Base-by-base conservation (phyloP, 2,113 vertebrate genomes). In the Laterallus jamaicensis region DNA sequence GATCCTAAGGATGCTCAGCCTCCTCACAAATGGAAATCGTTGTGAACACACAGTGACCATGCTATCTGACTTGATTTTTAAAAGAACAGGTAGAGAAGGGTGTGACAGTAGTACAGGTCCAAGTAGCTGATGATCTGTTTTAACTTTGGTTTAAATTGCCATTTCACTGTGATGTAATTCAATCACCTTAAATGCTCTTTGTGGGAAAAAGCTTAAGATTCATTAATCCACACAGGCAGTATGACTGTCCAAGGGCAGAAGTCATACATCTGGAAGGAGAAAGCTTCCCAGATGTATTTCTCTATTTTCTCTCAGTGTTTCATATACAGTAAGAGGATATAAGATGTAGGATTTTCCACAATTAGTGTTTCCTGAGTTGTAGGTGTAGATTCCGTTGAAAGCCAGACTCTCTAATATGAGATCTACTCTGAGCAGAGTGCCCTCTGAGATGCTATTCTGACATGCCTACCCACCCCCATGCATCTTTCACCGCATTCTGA, bases 21-120 rank as follows among this genome's bases (percentile, higher is more conserved):
- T 29, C n/a, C 25, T 29, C 37, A 6, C 5, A 3, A 50, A 6
- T n/a, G 1, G 0, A 3, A 50, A 6, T n/a, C 2, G 0, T 17
- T 15, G 18, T 56, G 32, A 73, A 35, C 73, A 9, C 37, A 13
- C 8, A 7, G 5, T 9, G 25, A 15, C 1, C 0, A 11, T 2
- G 0, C 32, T 25, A 8, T 44, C 35, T 64, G 24, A 49, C 14
- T 17, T 1, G 2, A 25, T 56, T 54, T 62, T 62, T 21, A 68
- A 69, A 63, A 15, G 29, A 63, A 16, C 15, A 52, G n/a, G 17
- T 47, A 35, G 42, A 70, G 32, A 68, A 69, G 37, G 63, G 64
- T 15, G 28, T 81, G 56, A 24, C 25, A 40, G 13, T 52, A 76
- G 35, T 35, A 40, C 19, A 47, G 8, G 15, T 29, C 37, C 14